Evolutionary conservation across 1,140 invertebrate species (phyloP), one percentile per base, ranked within the genome.

Genomic region (Lethrus apterus): DNA sequence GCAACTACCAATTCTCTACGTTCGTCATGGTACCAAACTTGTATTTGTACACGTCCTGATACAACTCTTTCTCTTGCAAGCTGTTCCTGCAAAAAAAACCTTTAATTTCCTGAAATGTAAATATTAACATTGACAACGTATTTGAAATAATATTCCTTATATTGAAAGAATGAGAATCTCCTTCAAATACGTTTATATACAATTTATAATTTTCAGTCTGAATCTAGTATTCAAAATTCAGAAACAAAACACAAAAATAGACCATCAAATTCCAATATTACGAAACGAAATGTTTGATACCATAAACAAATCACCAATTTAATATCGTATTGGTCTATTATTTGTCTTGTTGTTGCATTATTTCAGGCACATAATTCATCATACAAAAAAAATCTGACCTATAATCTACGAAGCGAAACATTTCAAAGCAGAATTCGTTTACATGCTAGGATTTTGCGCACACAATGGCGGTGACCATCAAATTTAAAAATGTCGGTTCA

Each of bases 11-110:
- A 68, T 57, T 89, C 87, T 50, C 77, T 80, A 23, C 85, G 74
- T 55, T 89, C 86, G 14, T 80, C 76, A 57, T 89, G 83, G 66
- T 89, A 91, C 80, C 83, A 89, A 13, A 91, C 80, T 68, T 90
- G 86, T 48, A 92, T 77, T 68, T 90, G 87, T 14, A 89, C 77
- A 13, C 87, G 74, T 13, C 84, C 83, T 19, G 76, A 80, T 44
- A 88, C 80, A 55, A 79, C 77, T 46, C 80, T 75, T 63, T 87
- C 84, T 21, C 82, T 78, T 3, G 78, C 78, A 36, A 83, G 69
- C 75, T 86, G 80, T 63, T 87, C 84, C 74, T 83, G 42, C 20
- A 32, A 44, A 48, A 44, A 44, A 32, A 44, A 13, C n/a, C 11
- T 40, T 11, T n/a, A 41, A 35, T 36, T 18, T 31, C n/a, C n/a